Evolutionary conservation across 1,140 invertebrate genomes (phyloP).

Genomic region (Macrotrachela quadricornifera): DNA sequence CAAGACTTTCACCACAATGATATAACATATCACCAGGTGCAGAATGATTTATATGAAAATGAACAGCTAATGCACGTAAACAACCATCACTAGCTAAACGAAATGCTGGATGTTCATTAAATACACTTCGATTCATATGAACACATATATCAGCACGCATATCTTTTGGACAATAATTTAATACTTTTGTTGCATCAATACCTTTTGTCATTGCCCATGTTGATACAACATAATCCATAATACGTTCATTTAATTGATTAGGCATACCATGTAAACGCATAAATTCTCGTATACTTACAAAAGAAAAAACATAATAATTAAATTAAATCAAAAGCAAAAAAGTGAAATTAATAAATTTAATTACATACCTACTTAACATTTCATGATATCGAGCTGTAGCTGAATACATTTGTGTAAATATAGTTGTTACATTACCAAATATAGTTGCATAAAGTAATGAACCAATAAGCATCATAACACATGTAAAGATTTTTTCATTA

Average conservation of each 20-base stretch:
- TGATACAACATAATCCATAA: constrained; percentile 99
- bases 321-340: no score
- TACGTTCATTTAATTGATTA: constrained; percentile 84
- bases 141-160: constrained; percentile 99
- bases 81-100: constrained; percentile 90
- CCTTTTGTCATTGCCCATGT: constrained; percentile 99
- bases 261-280: constrained; percentile 99
- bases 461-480: constrained; percentile 77
- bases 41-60: constrained; percentile 90
- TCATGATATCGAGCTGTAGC: constrained; percentile 98
- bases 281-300: constrained; percentile 80
- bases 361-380: constrained; percentile 54
- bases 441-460: constrained; percentile 87
- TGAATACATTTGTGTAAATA: constrained; percentile 99
- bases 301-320: no score
- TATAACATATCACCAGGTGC: constrained; percentile 31
- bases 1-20: constrained; percentile 71
- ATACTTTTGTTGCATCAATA: constrained; percentile 86
- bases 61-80: constrained; percentile 86
- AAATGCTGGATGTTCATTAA: constrained; percentile 98
- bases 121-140: constrained; percentile 95
- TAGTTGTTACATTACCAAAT: constrained; percentile 97
- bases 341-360: no score
- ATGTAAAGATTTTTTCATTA: constrained; percentile 58
- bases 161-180: constrained; percentile 99